Evolutionary conservation across 2,888 invertebrate species (phyloP), one percentile per base, ranked within the genome.

Genomic region (Pseudococcus longispinus): DNA sequence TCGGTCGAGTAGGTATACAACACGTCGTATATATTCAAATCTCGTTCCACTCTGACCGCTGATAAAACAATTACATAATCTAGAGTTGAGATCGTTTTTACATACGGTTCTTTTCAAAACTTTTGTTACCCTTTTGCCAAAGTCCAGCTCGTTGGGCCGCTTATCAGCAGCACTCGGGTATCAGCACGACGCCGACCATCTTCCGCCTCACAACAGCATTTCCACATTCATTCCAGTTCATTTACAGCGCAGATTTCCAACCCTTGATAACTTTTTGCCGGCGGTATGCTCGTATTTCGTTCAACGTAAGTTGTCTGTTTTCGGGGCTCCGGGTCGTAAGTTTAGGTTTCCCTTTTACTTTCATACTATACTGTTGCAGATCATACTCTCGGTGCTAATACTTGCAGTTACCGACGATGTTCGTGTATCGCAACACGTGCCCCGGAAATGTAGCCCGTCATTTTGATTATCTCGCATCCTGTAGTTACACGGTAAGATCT

Each of bases 161-260:
- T 70, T 70, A 70, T 70, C 70, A 20, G 29, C 8, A 70, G 29
- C 70, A 29, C 29, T 29, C 26, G 29, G 29, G 70, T 29, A 70
- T 70, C 70, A 70, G 29, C 37, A 37, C 70, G 70, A 70, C 8
- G 11, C 70, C 18, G 29, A 65, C 29, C 70, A 70, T 70, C 70
- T 70, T 70, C 29, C 29, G 5, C 29, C 15, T 18, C 29, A 4
- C 4, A 60, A 29, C 70, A 70, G 18, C 29, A 70, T 70, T 70
- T 70, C 70, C 70, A 70, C 70, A 65, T 65, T 65, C 65, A 26
- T 65, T 65, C 65, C 65, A 65, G 65, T 70, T 70, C 70, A 70
- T 70, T 70, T 70, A 70, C 70, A 70, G 37, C 37, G 37, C 70
- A 70, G 70, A 70, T 70, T 70, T 70, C 29, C 29, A 70, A 65